Conservation (phyloP, 2,888 invertebrate genomes). For the Baccha elongata region DNA sequence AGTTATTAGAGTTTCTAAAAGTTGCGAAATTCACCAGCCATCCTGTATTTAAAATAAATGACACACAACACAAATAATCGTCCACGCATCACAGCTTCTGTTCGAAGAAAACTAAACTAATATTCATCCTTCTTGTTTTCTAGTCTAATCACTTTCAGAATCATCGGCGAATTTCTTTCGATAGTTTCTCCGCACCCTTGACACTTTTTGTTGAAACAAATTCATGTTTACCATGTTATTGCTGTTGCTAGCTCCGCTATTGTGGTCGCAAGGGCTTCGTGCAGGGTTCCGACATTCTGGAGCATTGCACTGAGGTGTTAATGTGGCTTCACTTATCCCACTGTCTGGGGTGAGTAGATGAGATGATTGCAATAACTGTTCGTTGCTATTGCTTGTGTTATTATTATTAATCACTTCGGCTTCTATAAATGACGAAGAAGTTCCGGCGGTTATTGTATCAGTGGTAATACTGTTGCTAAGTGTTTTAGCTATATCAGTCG, state of each 20-base stretch:
- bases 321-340: constrained; percentile 76
- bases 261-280: constrained; percentile 59
- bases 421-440: constrained; percentile 57
- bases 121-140: not conserved
- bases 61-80: constrained; percentile 53
- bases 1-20: not conserved
- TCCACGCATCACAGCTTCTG: constrained; percentile 70
- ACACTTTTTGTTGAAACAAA: constrained; percentile 83
- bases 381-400: constrained; percentile 57
- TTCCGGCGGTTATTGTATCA: constrained; percentile 49
- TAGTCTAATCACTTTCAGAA: constrained; percentile 85
- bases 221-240: constrained; percentile 75
- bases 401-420: constrained; percentile 47
- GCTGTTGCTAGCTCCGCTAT: constrained; percentile 53
- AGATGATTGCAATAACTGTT: constrained; percentile 39
- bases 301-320: constrained; percentile 70
- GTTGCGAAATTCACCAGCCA: not conserved
- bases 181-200: constrained; percentile 86
- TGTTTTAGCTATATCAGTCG: constrained; percentile 61
- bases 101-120: constrained; percentile 33
- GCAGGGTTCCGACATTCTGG: constrained; percentile 60
- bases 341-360: constrained; percentile 77
- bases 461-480: constrained; percentile 66
- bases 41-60: constrained; percentile 8
- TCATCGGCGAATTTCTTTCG: constrained; percentile 85